Conservation (phyloP, 2,888 invertebrate genomes). For the Ectemnius lituratus region DNA sequence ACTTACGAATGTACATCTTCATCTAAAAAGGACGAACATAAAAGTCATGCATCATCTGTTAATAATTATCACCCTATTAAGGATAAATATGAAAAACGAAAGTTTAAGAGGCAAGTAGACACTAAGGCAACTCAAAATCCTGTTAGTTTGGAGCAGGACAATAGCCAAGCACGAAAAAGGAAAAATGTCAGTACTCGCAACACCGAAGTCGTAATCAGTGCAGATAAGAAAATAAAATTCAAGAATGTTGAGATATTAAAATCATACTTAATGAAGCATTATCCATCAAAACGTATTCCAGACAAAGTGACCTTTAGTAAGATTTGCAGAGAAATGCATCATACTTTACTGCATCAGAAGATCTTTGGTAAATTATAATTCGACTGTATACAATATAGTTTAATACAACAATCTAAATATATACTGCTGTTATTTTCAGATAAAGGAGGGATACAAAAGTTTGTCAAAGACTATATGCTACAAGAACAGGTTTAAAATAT, state of each 20-base stretch:
- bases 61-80: too few species aligned
- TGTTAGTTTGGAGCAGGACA: too few species aligned
- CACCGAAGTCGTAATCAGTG: conserved; percentile 28
- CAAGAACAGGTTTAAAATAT: conserved; percentile 10
- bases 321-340: conserved; percentile 68
- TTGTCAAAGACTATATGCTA: conserved; percentile 76
- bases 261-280: conserved; percentile 67
- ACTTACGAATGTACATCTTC: too few species aligned
- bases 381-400: background rate
- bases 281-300: conserved; percentile 67
- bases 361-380: conserved; percentile 62
- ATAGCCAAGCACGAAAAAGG: too few species aligned
- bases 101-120: too few species aligned
- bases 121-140: too few species aligned
- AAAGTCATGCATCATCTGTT: too few species aligned
- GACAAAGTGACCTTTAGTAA: conserved; percentile 66
- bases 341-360: conserved; percentile 57
- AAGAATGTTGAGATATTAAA: conserved; percentile 67
- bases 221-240: conserved; percentile 59
- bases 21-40: too few species aligned
- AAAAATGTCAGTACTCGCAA: too few species aligned
- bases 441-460: conserved; percentile 81
- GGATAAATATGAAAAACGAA: too few species aligned
- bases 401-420: background rate
- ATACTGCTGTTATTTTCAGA: conserved; percentile 78